Evolutionary conservation across 2,797 vertebrate species (phyloP).

Genomic region (Ctenosaura bakeri): DNA sequence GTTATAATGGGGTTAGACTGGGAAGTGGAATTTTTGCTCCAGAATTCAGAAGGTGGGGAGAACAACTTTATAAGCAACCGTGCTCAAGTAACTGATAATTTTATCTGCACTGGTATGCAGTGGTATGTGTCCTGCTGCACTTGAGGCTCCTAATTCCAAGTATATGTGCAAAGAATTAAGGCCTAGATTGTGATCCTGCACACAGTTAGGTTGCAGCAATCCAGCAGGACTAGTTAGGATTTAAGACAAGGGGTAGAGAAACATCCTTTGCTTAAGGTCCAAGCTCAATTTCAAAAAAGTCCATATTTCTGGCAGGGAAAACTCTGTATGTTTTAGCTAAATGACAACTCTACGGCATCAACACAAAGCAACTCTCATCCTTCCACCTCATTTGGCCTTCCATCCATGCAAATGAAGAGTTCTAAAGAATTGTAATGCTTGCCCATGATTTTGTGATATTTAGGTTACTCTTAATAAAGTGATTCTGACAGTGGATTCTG

Average conservation of each 20-base stretch:
- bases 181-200: not conserved
- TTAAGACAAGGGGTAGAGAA: too few species aligned
- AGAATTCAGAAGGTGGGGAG: not conserved
- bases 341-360: constrained; percentile 10
- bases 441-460: not conserved
- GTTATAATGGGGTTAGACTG: not conserved
- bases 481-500: constrained; percentile 45
- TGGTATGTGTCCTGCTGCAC: not conserved
- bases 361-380: not conserved
- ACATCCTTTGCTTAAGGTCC: too few species aligned
- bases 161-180: not conserved
- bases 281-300: too few species aligned
- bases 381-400: not conserved
- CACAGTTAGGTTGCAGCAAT: not conserved
- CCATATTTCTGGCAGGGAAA: too few species aligned
- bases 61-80: not conserved
- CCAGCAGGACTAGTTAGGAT: too few species aligned
- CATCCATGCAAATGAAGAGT: not conserved
- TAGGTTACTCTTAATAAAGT: not conserved
- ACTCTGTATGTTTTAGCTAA: constrained; percentile 4
- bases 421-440: not conserved
- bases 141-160: not conserved
- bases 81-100: not conserved
- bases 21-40: not conserved
- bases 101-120: not conserved